Evolutionary conservation across 2,113 vertebrate genomes (phyloP), one percentile per base, ranked within the genome.

Genomic region (Neoarius graeffei): DNA sequence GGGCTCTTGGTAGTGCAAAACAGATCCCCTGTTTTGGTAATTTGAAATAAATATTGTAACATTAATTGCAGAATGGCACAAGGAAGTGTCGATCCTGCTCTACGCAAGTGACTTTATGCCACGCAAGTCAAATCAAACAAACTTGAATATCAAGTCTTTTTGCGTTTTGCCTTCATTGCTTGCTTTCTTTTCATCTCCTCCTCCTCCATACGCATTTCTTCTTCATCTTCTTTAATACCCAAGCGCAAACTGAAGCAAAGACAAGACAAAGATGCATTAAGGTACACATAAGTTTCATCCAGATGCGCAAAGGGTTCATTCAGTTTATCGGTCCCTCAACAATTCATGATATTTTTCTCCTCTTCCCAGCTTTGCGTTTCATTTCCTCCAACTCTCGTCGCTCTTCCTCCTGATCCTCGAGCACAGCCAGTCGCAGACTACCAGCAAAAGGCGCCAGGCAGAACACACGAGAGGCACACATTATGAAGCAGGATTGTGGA

Each of bases 331-430:
- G 14, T 25, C 3, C 30, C 59, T 85, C 6, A 67, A 50, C 0
- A 1, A 79, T 87, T 94, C 95, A 97, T 92, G 52, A 92, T 2
- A 89, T 94, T 92, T 95, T 97, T 94, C 94, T 94, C 93, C 94
- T 97, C 94, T 97, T 98, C 23, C 90, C 87, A 74, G 85, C 95
- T 91, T 94, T 95, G 83, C 86, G 93, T 90, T 95, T 96, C 74
- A 97, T 48, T 89, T 97, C 97, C 85, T 97, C 96, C 90, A 96
- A 94, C 88, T 98, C 97, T 35, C 94, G 94, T 86, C 80, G 96
- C 94, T 97, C 89, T 92, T 99, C 97, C 91, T 98, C 97, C 56
- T 96, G 91, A 88, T 98, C 97, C 85, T 98, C 97, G 52, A 97
- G 94, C 83, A 99, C 97, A 81, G 97, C 97, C 13, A 99, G 80